Evolutionary conservation across 1,140 invertebrate genomes (phyloP), one percentile per base, ranked within the genome.

Genomic region (Schlechtendalia chinensis): DNA sequence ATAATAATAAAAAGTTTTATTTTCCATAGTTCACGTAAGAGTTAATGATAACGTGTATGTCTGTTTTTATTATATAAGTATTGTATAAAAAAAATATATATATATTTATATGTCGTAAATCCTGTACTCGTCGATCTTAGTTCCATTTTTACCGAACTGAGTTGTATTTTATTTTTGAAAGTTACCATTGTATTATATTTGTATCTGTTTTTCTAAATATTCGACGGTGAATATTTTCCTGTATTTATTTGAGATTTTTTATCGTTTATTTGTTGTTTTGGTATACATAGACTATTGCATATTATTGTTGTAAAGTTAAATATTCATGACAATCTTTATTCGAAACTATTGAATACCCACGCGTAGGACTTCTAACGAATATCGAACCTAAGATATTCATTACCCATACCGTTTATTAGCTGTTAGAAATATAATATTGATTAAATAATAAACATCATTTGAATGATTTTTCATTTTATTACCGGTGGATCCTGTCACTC

Each of bases 121-220:
- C 12, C 45, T 27, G n/a, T 50, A 50, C 45, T 24, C 39, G 24
- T 39, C 8, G 22, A 14, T 69, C n/a, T 47, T 69, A 69, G 39
- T 24, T 67, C 1, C 11, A 67, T 47, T 50, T 59, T 27, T 69
- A 69, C 22, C 65, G 47, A 69, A 50, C 39, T 50, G 16, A 69
- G 47, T 69, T 69, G 14, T 69, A 69, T 24, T 69, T 69, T 50
- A 24, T 27, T 67, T 67, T 47, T 16, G 2, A 69, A 69, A 69
- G 65, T 69, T 69, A 69, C 65, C 65, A 69, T 69, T 69, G 14
- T 24, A 50, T 50, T 69, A 69, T 69, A 69, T 50, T 65, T 39
- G 12, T 27, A 24, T 50, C 39, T 24, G 65, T 69, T 47, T n/a
- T 50, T 69, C n/a, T 50, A 69, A 19, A 50, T 50, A 2, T 24